Evolutionary conservation across 2,888 invertebrate species (phyloP), one percentile per base, ranked within the genome.

Genomic region (Polyommatus icarus): DNA sequence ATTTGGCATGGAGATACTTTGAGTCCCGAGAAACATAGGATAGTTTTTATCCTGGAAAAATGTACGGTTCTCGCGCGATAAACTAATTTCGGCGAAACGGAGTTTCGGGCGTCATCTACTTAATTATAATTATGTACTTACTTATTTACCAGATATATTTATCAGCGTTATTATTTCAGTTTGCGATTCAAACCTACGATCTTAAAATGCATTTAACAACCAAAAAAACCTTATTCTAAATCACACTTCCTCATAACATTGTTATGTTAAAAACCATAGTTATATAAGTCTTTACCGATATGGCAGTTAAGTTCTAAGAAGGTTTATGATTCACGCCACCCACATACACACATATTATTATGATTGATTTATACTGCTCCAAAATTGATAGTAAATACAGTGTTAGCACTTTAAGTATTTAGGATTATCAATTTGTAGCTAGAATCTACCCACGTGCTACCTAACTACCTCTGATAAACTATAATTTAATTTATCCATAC

Each of bases 301-400:
- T 67, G 67, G 67, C 15, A 29, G 67, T 67, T 32, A 29, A 32
- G 29, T 67, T 67, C 67, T 18, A 32, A 67, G 67, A 67, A 67
- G 67, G 67, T 67, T 29, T 29, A 7, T 67, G 67, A 67, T 67
- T 67, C 67, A 67, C 18, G 32, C 29, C 29, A 32, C 67, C 67
- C 67, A 67, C 61, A 24, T 12, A 12, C 10, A 1, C 32, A 18
- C 24, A 20, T 20, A 59, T 3, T 67, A 18, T 18, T 32, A 67
- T 67, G 29, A 67, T 67, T 67, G 67, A 67, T 67, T 67, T 67
- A 67, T 67, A 67, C 3, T 29, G 67, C 15, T 29, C 67, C 67
- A 18, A 67, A 67, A 67, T 67, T 67, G 67, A 67, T 67, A 67
- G 32, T 67, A 67, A 67, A 67, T 67, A 67, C 29, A 67, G 67